phyloP scores from a whole-genome alignment of 2,113 vertebrate genomes.

The Catharus bicknelli region DNA sequence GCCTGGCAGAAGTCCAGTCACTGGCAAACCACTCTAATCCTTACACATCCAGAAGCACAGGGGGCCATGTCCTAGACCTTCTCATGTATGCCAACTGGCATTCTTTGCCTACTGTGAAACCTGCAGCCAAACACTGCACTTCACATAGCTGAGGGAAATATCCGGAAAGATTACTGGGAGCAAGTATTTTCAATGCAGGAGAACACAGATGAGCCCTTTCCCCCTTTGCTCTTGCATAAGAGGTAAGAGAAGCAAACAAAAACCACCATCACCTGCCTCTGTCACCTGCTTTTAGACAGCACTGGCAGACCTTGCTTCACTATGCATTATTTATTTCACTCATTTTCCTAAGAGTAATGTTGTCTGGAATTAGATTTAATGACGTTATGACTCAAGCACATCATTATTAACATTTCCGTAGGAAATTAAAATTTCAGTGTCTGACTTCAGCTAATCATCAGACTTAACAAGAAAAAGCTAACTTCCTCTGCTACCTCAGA shows the following conservation, averaged over 20 bases:
- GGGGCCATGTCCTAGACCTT: neutral
- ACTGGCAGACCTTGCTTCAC: neutral
- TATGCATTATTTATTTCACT: slow-evolving; percentile 43
- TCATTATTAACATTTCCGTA: slow-evolving; percentile 60
- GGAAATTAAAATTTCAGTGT: slow-evolving; percentile 64
- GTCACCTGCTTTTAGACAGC: neutral
- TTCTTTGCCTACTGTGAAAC: rapidly evolving
- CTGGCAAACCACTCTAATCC: neutral
- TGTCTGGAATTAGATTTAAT: slow-evolving; percentile 46
- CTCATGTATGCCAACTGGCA: rapidly evolving
- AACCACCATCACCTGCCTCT: neutral
- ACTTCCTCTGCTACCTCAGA: slow-evolving; percentile 17
- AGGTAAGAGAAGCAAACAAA: neutral
- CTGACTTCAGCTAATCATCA: slow-evolving; percentile 39
- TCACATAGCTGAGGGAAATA: rapidly evolving
- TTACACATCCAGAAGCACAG: neutral
- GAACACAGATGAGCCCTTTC: neutral
- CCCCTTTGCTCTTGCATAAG: neutral
- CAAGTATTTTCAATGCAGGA: neutral
- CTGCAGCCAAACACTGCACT: neutral
- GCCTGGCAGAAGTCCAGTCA: neutral
- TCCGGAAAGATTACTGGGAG: neutral
- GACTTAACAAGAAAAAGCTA: neutral
- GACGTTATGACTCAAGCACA: slow-evolving; percentile 42
- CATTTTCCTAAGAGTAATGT: slow-evolving; percentile 31